Conservation (phyloP, 2,113 vertebrate species). For the Sapajus apella region DNA sequence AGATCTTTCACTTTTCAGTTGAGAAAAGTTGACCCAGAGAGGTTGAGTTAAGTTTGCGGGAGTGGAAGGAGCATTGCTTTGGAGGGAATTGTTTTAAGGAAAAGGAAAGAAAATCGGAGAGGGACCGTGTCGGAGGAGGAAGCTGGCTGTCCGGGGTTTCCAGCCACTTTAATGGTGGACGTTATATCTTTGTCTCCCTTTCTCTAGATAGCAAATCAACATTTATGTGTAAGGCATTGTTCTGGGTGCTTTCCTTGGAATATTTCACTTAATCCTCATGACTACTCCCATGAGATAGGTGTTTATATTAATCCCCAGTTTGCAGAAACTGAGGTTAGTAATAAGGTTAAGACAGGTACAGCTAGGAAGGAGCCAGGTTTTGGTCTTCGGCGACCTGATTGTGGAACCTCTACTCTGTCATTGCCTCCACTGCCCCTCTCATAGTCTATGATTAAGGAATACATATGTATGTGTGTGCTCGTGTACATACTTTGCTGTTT, state of each 20-base stretch:
- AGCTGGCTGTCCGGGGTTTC: neutral
- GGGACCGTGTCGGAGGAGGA: neutral
- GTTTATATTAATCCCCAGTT: neutral
- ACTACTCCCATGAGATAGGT: neutral
- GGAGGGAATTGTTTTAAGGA: neutral
- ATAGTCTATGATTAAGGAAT: neutral
- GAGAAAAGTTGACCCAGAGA: slow-evolving; percentile 11
- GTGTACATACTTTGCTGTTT: neutral
- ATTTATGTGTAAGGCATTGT: neutral
- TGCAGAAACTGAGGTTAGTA: neutral
- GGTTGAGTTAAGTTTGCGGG: neutral
- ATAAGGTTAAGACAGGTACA: neutral
- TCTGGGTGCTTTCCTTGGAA: neutral
- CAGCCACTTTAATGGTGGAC: neutral
- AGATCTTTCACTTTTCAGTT: neutral
- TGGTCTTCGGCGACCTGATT: neutral
- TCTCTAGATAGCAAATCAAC: neutral
- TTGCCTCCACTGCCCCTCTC: neutral
- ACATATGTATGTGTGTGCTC: too few species aligned
- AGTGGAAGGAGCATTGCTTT: neutral
- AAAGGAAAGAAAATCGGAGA: neutral
- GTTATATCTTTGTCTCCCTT: neutral
- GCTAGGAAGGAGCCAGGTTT: neutral
- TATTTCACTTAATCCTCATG: neutral
- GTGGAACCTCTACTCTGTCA: neutral